Evolutionary conservation across 2,888 invertebrate genomes (phyloP).

Genomic region (Lepas anatifera): DNA sequence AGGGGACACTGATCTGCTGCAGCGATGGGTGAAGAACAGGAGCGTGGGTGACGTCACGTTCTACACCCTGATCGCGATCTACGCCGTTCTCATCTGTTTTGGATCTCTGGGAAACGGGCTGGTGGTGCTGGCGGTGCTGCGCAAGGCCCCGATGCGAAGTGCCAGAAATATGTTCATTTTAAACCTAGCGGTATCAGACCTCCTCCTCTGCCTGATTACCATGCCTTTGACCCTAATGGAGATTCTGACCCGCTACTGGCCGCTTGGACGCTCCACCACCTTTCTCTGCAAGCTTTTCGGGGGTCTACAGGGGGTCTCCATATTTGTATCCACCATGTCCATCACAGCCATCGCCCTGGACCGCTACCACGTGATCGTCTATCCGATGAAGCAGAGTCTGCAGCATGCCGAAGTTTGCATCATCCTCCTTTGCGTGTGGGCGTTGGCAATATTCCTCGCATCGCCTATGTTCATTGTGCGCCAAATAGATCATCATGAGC

Average conservation of each 20-base stretch:
- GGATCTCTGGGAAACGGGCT: constrained; percentile 76
- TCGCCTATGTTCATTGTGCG: constrained; percentile 50
- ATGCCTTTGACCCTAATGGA: constrained; percentile 83
- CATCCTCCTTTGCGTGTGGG: constrained; percentile 42
- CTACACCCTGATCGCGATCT: constrained; percentile 52
- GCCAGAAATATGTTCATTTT: constrained; percentile 84
- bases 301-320: constrained; percentile 74
- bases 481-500: constrained; percentile 45
- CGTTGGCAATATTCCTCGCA: constrained; percentile 52
- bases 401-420: constrained; percentile 60
- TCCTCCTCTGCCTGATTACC: constrained; percentile 73
- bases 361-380: constrained; percentile 74
- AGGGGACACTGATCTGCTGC: too few relatives aligned
- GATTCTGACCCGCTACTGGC: constrained; percentile 73
- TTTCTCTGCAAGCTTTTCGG: constrained; percentile 69
- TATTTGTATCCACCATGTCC: constrained; percentile 85
- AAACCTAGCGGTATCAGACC: constrained; percentile 68
- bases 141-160: constrained; percentile 80
- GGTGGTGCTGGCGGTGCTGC: constrained; percentile 62
- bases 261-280: constrained; percentile 58
- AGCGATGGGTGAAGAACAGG: too few relatives aligned
- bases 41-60: constrained; percentile 57
- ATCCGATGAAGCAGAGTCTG: constrained; percentile 65
- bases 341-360: constrained; percentile 84
- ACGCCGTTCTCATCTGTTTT: constrained; percentile 59